Conservation (phyloP, 2,888 invertebrate species). For the Chymomyza amoena region DNA sequence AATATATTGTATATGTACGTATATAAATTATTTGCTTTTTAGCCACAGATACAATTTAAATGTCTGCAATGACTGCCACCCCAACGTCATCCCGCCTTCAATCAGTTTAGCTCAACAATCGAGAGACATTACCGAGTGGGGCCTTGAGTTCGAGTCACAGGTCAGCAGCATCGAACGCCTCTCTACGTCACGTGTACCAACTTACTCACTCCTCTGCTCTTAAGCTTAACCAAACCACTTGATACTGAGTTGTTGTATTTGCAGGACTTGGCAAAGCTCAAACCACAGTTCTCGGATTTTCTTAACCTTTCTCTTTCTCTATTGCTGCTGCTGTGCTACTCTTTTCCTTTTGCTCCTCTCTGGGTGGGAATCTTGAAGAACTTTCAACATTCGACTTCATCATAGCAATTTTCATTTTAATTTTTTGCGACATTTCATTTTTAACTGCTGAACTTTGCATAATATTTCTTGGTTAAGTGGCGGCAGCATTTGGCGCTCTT, state of each 20-base stretch:
- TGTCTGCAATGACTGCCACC: slow-evolving; percentile 11
- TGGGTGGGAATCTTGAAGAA: slow-evolving; percentile 12
- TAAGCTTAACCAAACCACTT: neutral
- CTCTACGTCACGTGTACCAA: neutral
- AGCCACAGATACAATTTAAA: slow-evolving; percentile 53
- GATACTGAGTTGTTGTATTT: neutral
- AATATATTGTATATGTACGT: neutral
- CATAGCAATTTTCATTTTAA: slow-evolving; percentile 53
- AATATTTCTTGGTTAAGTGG: slow-evolving; percentile 36
- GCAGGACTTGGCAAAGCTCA: neutral
- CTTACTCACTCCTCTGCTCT: neutral
- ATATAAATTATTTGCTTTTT: slow-evolving; percentile 5
- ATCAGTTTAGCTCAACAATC: neutral
- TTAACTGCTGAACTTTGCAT: slow-evolving; percentile 68
- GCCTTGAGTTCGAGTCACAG: neutral
- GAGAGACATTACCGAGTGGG: slow-evolving; percentile 8
- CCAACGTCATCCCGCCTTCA: too few relatives aligned
- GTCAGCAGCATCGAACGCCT: neutral
- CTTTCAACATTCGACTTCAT: slow-evolving; percentile 35
- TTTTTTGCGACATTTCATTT: slow-evolving; percentile 69
- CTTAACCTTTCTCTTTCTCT: neutral
- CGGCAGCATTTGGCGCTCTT: neutral
- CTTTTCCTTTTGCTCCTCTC: slow-evolving; percentile 1
- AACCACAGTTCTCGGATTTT: neutral
- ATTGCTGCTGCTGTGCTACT: neutral